Conservation (phyloP, 1,140 invertebrate species). For the Drosophila punjabiensis region DNA sequence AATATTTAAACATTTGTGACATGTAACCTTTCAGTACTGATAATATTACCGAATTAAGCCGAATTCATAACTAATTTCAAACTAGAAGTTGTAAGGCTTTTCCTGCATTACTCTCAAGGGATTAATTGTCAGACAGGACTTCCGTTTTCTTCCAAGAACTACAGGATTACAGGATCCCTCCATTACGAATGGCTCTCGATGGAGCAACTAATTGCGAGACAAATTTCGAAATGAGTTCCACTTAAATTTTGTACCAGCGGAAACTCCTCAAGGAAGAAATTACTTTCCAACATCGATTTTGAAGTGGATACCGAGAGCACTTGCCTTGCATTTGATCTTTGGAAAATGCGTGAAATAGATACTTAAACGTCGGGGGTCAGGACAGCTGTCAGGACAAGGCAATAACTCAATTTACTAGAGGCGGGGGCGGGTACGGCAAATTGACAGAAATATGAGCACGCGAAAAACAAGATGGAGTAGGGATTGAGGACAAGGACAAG, state of each 20-base stretch:
- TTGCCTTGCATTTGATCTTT: constrained; percentile 59
- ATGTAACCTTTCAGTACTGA: not conserved
- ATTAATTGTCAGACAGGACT: constrained; percentile 3
- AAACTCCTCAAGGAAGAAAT: constrained; percentile 9
- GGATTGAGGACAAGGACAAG: constrained; percentile 7
- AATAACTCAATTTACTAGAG: constrained; percentile 74
- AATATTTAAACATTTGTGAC: not conserved
- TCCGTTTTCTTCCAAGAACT: constrained; percentile 36
- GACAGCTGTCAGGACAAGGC: constrained; percentile 75
- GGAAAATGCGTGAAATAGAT: constrained; percentile 80
- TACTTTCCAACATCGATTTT: constrained; percentile 21
- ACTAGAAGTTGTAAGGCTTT: constrained; percentile 4
- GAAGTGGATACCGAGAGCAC: constrained; percentile 59
- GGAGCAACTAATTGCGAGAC: constrained; percentile 55
- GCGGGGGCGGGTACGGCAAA: constrained; percentile 56
- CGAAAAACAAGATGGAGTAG: constrained; percentile 34
- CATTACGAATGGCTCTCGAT: constrained; percentile 40
- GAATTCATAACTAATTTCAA: not conserved
- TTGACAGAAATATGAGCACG: constrained; percentile 81
- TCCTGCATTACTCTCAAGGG: not conserved
- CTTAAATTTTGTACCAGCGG: constrained; percentile 17
- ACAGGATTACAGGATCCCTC: not conserved
- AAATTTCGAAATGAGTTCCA: constrained; percentile 51
- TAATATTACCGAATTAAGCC: not conserved
- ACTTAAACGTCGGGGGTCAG: constrained; percentile 54